A percentile compares a stretch with the other conserved stretches of the same genome.
Evolutionary conservation across 2,113 vertebrate species (phyloP).

Genomic region (Oreochromis tanganicae): DNA sequence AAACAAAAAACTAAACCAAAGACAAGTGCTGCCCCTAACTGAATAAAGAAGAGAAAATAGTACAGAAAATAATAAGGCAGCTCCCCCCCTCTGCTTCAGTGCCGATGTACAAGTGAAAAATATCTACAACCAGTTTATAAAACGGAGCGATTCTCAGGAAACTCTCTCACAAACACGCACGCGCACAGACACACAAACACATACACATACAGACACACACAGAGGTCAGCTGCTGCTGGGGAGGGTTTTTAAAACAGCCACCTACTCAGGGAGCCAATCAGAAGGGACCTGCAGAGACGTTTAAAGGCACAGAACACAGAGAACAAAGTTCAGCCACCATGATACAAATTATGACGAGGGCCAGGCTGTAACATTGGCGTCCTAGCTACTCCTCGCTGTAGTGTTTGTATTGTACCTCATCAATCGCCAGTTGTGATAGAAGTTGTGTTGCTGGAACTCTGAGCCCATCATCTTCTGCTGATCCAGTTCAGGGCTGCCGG

Average conservation of each 20-base stretch:
- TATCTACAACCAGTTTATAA: too few species aligned
- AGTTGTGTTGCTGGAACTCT: not conserved
- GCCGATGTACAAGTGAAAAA: too few species aligned
- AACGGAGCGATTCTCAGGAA: too few species aligned
- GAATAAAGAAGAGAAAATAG: too few species aligned
- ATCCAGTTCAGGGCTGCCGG: not conserved
- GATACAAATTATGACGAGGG: not conserved
- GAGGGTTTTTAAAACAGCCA: not conserved
- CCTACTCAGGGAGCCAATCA: not conserved
- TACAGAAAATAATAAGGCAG: too few species aligned
- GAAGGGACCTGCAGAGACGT: not conserved
- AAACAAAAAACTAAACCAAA: too few species aligned
- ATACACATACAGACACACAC: not conserved
- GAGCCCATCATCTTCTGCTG: not conserved
- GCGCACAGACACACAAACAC: rapidly evolving
- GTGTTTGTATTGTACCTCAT: not conserved
- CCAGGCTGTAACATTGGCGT: not conserved
- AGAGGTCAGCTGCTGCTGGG: not conserved
- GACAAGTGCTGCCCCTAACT: too few species aligned
- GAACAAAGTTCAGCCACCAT: not conserved
- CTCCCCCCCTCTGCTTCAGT: too few species aligned
- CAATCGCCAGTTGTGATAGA: not conserved
- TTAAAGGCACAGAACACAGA: not conserved
- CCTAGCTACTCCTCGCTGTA: not conserved
- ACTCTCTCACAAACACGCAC: too few species aligned